Evolutionary conservation across 2,888 invertebrate genomes (phyloP).

Genomic region (Drosophila aldrichi): DNA sequence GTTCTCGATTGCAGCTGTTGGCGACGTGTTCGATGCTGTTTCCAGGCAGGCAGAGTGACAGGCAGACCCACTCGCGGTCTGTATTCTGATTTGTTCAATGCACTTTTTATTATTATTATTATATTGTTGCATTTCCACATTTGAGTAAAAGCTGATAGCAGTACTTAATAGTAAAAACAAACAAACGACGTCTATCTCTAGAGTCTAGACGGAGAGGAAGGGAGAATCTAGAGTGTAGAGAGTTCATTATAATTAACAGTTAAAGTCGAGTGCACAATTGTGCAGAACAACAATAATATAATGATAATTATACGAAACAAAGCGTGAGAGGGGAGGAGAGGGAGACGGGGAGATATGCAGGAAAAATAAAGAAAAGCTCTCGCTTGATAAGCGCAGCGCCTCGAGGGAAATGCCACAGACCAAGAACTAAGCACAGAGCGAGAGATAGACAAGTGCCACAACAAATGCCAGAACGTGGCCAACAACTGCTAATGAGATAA

Average conservation of each 20-base stretch:
- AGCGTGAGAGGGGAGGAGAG: not conserved
- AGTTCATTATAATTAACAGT: conserved; percentile 43
- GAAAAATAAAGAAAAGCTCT: conserved; percentile 17
- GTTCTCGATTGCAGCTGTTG: conserved; percentile 40
- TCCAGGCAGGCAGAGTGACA: conserved; percentile 35
- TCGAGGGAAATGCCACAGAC: conserved; percentile 27
- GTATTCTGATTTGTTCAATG: conserved; percentile 44
- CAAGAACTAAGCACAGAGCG: conserved; percentile 8
- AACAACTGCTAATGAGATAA: conserved; percentile 70
- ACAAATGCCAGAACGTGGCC: conserved; percentile 63
- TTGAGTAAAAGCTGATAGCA: conserved; percentile 53
- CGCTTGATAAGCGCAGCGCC: conserved; percentile 35
- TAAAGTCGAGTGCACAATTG: conserved; percentile 47
- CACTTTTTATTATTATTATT: conserved; percentile 40
- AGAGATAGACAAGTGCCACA: conserved; percentile 23
- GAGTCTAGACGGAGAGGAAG: not conserved
- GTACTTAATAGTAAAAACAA: conserved; percentile 41
- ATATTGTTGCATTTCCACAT: conserved; percentile 53
- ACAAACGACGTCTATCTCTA: conserved; percentile 39
- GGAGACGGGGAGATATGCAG: not conserved
- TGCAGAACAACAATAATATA: conserved; percentile 27
- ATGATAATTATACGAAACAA: conserved; percentile 32
- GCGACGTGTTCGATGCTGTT: conserved; percentile 43
- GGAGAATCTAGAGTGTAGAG: not conserved
- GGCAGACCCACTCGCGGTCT: conserved; percentile 3